Evolutionary conservation across 2,113 vertebrate genomes (phyloP).

Genomic region (Columba livia): DNA sequence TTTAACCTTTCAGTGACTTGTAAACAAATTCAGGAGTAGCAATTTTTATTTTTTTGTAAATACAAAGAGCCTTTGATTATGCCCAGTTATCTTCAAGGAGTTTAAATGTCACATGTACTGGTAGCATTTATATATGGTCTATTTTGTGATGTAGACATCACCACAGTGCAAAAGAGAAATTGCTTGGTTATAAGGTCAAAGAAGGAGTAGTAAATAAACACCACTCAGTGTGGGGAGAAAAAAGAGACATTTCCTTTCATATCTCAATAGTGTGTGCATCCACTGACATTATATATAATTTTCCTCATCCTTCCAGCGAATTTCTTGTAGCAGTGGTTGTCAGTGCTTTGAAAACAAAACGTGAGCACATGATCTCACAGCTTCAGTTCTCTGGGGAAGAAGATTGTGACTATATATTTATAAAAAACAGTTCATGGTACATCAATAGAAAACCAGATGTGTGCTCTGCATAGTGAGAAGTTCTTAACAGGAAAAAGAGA

Average conservation of each 20-base stretch:
- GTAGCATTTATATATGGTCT: neutral
- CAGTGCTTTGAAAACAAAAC: neutral
- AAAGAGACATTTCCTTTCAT: neutral
- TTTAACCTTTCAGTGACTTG: neutral
- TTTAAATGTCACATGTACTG: neutral
- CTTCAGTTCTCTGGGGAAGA: neutral
- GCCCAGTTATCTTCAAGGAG: rapidly evolving
- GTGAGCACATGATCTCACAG: neutral
- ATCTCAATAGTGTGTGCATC: neutral
- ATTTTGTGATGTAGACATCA: neutral
- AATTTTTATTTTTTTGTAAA: neutral
- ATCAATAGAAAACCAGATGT: neutral
- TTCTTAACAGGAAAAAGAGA: neutral
- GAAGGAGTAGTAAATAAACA: neutral
- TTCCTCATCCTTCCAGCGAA: neutral
- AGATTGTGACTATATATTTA: neutral
- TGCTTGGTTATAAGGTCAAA: neutral
- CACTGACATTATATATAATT: neutral
- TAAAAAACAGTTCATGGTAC: neutral
- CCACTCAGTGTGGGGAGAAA: neutral
- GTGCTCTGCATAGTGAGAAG: neutral
- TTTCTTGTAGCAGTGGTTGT: neutral
- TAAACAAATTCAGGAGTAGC: neutral
- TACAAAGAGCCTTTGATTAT: neutral
- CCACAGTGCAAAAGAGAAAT: neutral